These are phyloP conservation scores for Crypturellus undulatus DNA, from an alignment of 2,113 vertebrate species.

Conservation along the genomic window DNA sequence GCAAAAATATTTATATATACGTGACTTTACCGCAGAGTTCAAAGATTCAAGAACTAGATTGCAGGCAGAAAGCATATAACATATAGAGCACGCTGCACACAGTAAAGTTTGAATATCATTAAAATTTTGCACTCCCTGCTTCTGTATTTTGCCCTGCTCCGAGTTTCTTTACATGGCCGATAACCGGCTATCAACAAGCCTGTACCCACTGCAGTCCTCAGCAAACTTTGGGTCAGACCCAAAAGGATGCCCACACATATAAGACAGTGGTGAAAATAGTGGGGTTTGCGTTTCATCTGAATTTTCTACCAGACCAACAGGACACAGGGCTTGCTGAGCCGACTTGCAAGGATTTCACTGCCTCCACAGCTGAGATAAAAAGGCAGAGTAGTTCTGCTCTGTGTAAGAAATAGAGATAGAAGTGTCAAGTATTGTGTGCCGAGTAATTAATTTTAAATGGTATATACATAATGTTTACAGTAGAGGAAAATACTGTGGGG, in stretches of 20 bases:
- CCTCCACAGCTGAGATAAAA: not conserved
- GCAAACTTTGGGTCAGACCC: not conserved
- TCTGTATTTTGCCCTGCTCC: not conserved
- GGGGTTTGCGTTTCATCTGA: not conserved
- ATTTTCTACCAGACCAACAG: not conserved
- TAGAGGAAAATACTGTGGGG: not conserved
- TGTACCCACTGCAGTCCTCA: not conserved
- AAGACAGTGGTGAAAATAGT: not conserved
- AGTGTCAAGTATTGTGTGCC: not conserved
- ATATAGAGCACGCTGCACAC: rapidly evolving
- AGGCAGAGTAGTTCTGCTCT: not conserved
- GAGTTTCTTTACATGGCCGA: not conserved
- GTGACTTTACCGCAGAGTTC: not conserved
- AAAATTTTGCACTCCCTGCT: not conserved
- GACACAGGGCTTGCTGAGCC: not conserved
- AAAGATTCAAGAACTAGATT: not conserved
- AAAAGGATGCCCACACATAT: not conserved
- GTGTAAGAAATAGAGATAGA: not conserved
- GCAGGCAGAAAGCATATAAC: not conserved
- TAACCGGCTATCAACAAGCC: not conserved
- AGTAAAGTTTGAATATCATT: not conserved
- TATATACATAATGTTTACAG: not conserved
- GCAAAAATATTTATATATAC: not conserved
- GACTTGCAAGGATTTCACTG: not conserved
- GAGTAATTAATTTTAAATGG: not conserved